Base-by-base conservation (phyloP, 1,140 invertebrate species). In the Apolygus lucorum region DNA sequence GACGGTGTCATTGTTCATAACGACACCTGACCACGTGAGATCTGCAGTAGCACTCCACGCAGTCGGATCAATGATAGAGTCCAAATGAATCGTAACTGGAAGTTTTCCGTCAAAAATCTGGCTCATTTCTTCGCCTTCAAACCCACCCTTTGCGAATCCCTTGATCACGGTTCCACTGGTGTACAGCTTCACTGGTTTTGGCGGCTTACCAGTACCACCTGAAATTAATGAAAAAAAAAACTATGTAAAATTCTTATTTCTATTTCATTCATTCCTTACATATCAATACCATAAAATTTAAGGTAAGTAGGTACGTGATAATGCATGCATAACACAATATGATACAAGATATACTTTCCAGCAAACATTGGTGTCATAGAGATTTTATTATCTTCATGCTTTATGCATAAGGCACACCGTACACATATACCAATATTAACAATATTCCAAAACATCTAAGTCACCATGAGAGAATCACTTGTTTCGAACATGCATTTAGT, bases 41-140 rank as follows among this genome's bases (percentile, higher is more conserved):
- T n/a, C n/a, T 42, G 70, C 63, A 17, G 62, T 49, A 13, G 64
- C 28, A 63, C n/a, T 63, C 8, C 42, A 66, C 22, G 64, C 29
- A 42, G 25, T 69, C 29, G 67, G 28, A 54, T 69, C 65, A 11
- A 54, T 27, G 4, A 72, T 25, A 42, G 22, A 1, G 67, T 72
- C 71, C 26, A 70, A 67, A 17, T 65, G 59, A 4, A 72, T 63
- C 42, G 28, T 34, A n/a, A 72, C 24, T 22, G 71, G 71, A 21
- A 64, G 25, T 34, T 25, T 27, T 52, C 69, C 65, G 28, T 62
- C 59, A 65, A 65, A 72, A 22, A 68, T 26, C 52, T 70, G 34
- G 8, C 17, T 8, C 8, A 17, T 8, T 49, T 49, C 26, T 42
- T 49, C 34, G 34, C 34, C 34, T 49, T 8, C 34, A 11, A 49